phyloP scores from a whole-genome alignment of 2,888 invertebrate species.

The Nyleta sp. region DNA sequence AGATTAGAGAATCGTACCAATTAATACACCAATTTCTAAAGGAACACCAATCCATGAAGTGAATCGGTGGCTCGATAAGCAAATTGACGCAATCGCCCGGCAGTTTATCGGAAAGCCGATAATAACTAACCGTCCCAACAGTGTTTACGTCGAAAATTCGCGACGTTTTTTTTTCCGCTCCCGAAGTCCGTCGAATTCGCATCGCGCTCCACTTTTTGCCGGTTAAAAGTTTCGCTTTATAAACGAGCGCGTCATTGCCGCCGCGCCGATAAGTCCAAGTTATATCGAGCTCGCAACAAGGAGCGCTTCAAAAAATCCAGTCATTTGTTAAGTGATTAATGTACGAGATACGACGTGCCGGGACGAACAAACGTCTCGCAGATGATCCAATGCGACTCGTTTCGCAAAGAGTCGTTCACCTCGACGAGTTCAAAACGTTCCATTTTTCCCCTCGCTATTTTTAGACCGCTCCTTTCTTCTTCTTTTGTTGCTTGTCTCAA shows the following conservation, averaged over 20 bases:
- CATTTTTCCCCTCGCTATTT: slow-evolving; percentile 21
- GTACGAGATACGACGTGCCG: slow-evolving; percentile 33
- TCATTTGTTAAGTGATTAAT: slow-evolving; percentile 41
- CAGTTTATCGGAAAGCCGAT: too few relatives aligned
- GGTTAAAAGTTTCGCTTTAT: not conserved
- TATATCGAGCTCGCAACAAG: slow-evolving; percentile 17
- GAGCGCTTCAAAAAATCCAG: slow-evolving; percentile 26
- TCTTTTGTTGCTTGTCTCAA: too few relatives aligned
- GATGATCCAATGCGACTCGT: slow-evolving; percentile 34
- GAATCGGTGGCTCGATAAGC: too few relatives aligned
- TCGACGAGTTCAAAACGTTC: slow-evolving; percentile 29
- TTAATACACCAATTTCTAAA: too few relatives aligned
- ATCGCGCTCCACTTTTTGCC: slow-evolving; percentile 3
- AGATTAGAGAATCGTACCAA: too few relatives aligned
- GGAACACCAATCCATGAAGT: too few relatives aligned
- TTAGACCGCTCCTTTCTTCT: not conserved
- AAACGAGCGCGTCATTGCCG: slow-evolving; percentile 15
- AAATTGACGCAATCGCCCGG: too few relatives aligned
- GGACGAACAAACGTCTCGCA: slow-evolving; percentile 30
- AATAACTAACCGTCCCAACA: too few relatives aligned
- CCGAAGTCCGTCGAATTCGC: slow-evolving; percentile 1
- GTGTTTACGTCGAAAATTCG: too few relatives aligned
- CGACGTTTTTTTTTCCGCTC: too few relatives aligned
- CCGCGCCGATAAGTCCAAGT: slow-evolving; percentile 21
- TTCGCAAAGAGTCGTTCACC: slow-evolving; percentile 49